Conservation (phyloP, 2,888 invertebrate genomes). For the Nipponacmea schrenckii region DNA sequence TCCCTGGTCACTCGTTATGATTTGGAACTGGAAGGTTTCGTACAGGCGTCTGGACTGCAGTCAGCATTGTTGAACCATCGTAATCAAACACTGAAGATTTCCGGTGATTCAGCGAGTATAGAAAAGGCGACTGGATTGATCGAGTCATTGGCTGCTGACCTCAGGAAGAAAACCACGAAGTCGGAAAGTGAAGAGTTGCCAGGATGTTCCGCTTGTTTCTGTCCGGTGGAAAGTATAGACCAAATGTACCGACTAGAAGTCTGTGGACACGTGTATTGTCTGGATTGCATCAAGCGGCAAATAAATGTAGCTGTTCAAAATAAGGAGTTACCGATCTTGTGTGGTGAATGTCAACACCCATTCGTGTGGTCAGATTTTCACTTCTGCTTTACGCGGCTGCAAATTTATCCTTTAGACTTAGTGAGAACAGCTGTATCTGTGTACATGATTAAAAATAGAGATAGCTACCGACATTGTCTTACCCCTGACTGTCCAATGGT, state of each 20-base stretch:
- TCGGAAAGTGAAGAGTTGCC: conserved; percentile 11
- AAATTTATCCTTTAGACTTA: conserved; percentile 11
- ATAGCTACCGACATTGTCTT: conserved; percentile 49
- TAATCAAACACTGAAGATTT: conserved; percentile 33
- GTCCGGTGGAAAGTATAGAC: conserved; percentile 37
- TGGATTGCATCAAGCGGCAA: conserved; percentile 42
- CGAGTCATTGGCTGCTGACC: conserved; percentile 15
- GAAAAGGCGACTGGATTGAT: conserved; percentile 30
- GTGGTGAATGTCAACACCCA: conserved; percentile 44
- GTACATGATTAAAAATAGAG: conserved; percentile 40
- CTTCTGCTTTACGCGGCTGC: not conserved
- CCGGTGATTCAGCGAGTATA: conserved; percentile 34
- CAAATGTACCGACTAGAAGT: conserved; percentile 51
- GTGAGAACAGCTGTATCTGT: conserved; percentile 38
- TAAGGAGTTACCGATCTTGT: conserved; percentile 50
- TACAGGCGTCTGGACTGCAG: conserved; percentile 23
- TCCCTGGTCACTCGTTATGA: conserved; percentile 39
- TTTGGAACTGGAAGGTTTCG: conserved; percentile 32
- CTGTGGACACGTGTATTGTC: conserved; percentile 61
- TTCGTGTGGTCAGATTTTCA: conserved; percentile 44
- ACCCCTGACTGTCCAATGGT: conserved; percentile 58
- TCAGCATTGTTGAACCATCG: conserved; percentile 34
- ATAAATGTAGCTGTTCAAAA: conserved; percentile 30
- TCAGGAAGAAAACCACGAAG: not conserved
- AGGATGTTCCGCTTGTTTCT: conserved; percentile 57